Evolutionary conservation across 2,113 vertebrate genomes (phyloP).

Genomic region (Zosterops borbonicus): DNA sequence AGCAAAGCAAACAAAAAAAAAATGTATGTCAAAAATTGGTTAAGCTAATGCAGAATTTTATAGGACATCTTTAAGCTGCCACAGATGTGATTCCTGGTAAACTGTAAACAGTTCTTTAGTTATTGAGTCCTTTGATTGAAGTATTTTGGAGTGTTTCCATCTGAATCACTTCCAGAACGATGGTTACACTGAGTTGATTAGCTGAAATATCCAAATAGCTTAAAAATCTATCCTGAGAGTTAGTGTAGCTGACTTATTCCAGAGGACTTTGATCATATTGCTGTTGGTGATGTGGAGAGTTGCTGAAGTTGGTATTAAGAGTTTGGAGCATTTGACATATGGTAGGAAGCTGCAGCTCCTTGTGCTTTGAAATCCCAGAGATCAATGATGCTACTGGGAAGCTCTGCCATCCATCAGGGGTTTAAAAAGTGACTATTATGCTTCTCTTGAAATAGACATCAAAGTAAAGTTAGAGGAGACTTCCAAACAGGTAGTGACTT

Average conservation of each 20-base stretch:
- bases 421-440: rapidly evolving
- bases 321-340: background rate
- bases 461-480: background rate
- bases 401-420: background rate
- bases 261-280: background rate
- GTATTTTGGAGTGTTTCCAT: background rate
- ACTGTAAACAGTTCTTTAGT: background rate
- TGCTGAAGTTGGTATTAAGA: background rate
- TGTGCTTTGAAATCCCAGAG: background rate
- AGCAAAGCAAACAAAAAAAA: background rate
- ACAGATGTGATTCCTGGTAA: background rate
- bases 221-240: background rate
- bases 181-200: background rate
- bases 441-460: background rate
- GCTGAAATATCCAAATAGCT: background rate
- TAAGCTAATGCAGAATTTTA: background rate
- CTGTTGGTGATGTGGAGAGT: background rate
- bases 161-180: background rate
- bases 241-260: background rate
- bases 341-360: background rate
- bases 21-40: background rate
- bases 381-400: background rate
- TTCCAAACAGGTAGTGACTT: background rate
- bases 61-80: background rate
- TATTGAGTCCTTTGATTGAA: background rate